phyloP scores from a whole-genome alignment of 2,888 invertebrate species.

The Orthosia gothica region DNA sequence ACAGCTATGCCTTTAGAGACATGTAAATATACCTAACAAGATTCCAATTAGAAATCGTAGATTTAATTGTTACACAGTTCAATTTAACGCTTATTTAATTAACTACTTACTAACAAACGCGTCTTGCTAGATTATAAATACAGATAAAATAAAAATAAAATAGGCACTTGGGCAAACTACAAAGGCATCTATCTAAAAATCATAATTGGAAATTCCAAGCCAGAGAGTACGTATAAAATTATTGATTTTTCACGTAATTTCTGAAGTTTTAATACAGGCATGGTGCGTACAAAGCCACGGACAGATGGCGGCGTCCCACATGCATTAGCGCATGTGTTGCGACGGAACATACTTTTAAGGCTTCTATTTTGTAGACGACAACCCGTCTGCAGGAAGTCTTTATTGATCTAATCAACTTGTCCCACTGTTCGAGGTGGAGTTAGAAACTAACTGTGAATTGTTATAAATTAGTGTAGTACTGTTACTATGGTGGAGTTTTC shows the following conservation, averaged over 20 bases:
- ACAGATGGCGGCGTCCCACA: conserved; percentile 77
- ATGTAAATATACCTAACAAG: not conserved
- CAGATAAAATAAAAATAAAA: not conserved
- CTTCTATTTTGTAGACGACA: conserved; percentile 76
- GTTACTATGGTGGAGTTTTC: conserved; percentile 36
- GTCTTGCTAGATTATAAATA: no score
- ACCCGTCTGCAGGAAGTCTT: conserved; percentile 68
- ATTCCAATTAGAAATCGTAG: no score
- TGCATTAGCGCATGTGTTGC: conserved; percentile 72
- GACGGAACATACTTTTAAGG: conserved; percentile 72
- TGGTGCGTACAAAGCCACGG: conserved; percentile 60
- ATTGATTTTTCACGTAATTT: conserved; percentile 29
- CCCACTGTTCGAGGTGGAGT: conserved; percentile 42
- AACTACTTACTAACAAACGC: no score
- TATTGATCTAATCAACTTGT: conserved; percentile 72
- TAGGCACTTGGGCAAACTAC: not conserved
- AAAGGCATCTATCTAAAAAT: no score
- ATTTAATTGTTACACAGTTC: not conserved
- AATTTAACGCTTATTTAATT: not conserved
- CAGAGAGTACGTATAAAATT: not conserved
- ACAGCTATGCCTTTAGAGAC: not conserved
- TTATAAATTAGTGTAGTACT: conserved; percentile 9
- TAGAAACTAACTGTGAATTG: conserved; percentile 50
- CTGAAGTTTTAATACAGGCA: conserved; percentile 39
- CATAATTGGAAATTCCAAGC: not conserved